These are phyloP conservation scores for Trichogramma dendrolimi DNA, from an alignment of 2,888 invertebrate species.

Conservation along the genomic window DNA sequence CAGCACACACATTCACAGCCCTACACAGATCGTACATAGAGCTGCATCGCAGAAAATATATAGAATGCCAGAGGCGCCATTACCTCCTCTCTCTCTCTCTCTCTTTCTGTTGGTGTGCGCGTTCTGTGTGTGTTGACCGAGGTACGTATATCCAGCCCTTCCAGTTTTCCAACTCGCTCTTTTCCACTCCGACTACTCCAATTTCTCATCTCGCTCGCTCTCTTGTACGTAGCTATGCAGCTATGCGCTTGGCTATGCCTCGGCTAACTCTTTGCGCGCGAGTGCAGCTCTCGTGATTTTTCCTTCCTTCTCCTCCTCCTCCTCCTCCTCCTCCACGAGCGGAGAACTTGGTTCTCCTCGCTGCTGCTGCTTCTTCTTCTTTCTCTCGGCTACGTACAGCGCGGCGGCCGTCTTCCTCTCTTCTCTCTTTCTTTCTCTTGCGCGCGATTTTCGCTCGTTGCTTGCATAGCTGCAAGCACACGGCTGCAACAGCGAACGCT, in stretches of 20 bases:
- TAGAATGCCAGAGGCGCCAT: slow-evolving; percentile 20
- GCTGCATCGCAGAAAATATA: too few species aligned
- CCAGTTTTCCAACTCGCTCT: slow-evolving; percentile 29
- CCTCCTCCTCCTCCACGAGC: neutral
- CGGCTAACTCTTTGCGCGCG: slow-evolving; percentile 19
- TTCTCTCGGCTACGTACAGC: slow-evolving; percentile 23
- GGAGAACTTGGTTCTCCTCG: neutral
- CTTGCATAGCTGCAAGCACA: slow-evolving; percentile 11
- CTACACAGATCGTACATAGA: too few species aligned
- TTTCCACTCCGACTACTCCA: slow-evolving; percentile 29
- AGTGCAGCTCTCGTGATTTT: slow-evolving; percentile 3
- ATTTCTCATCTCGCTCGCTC: slow-evolving; percentile 25
- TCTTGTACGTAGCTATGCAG: slow-evolving; percentile 20
- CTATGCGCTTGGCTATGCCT: slow-evolving; percentile 21
- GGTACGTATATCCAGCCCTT: slow-evolving; percentile 28
- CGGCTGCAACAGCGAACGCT: slow-evolving; percentile 9
- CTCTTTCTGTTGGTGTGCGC: neutral
- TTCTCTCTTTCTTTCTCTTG: slow-evolving; percentile 23
- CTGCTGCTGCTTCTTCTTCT: slow-evolving; percentile 19
- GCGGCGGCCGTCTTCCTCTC: slow-evolving; percentile 6
- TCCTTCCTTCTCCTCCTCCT: slow-evolving; percentile 24
- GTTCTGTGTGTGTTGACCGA: neutral
- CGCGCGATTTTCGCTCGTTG: slow-evolving; percentile 13
- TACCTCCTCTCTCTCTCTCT: slow-evolving; percentile 13
- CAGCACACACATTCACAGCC: too few species aligned